Evolutionary conservation across 30 jellyfish, hydroid and myxozoan genomes (phyloP), one percentile per base, ranked within the genome.

Genomic region (Cassiopea andromeda): DNA sequence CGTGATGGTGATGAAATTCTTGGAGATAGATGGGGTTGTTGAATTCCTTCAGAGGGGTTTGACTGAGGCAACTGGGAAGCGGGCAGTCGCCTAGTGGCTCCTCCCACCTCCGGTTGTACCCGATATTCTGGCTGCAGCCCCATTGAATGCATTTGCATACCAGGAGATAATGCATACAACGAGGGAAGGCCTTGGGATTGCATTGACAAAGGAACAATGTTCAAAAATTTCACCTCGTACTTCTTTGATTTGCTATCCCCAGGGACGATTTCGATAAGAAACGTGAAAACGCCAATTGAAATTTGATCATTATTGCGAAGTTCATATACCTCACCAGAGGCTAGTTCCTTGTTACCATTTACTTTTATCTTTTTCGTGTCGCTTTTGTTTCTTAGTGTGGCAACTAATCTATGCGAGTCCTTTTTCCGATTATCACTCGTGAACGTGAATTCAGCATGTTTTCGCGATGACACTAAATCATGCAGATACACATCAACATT

Each of bases 401-500:
- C 94, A 73, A 78, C 50, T 46, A 87, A 67, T 82, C 86, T 46
- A 6, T 44, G 85, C 50, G 69, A 17, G 13, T 59, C 46, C 14
- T 14, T 45, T 1, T 82, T 70, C 14, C 84, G 84, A 1, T 15
- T 57, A 54, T 78, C 90, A 27, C 60, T 78, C 14, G 61, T 48
- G 1, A 87, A 61, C 45, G 82, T 69, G 44, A 87, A 45, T 10
- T 87, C 58, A 16, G 83, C 80, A 44, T 87, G 94, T 60, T 54
- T 66, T 44, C 90, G 85, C 46, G 94, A 87, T 8, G 94, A 78
- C 69, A 71, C 43, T 69, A 78, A 1, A 57, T 87, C 94, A 46
- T 87, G 94, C 45, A 87, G 70, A 76, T 87, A 87, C 27, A 87
- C 94, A 44, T 87, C 94, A 16, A 87, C 90, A 12, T 54, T 78